A percentile compares a stretch with the other conserved stretches of the same genome.
These are phyloP conservation scores for Aphelinus atriplicis DNA, from an alignment of 1,140 invertebrate genomes.

Conservation along the genomic window DNA sequence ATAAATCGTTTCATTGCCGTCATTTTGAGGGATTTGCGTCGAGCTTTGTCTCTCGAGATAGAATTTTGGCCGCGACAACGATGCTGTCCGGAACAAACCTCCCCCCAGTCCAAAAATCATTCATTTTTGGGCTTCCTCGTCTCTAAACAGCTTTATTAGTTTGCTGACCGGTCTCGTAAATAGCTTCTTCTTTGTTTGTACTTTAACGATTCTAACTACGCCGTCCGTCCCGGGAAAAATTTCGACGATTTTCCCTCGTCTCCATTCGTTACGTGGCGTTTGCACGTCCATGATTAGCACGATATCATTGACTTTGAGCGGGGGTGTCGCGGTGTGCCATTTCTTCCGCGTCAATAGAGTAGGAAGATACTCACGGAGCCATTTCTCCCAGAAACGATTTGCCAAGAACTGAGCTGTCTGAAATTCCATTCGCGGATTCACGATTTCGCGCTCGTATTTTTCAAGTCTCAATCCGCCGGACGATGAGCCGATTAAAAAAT, in stretches of 20 bases:
- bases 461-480: neutral
- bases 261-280: constrained; percentile 12
- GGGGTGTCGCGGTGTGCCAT: neutral
- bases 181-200: neutral
- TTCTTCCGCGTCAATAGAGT: neutral
- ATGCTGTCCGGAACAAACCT: neutral
- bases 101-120: neutral
- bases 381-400: neutral
- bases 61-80: too few relatives aligned
- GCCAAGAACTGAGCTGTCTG: neutral
- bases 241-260: neutral
- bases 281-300: constrained; percentile 11
- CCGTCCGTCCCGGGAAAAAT: neutral
- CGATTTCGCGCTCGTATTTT: neutral
- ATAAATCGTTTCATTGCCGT: too few relatives aligned
- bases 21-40: too few relatives aligned
- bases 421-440: neutral
- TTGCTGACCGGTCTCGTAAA: neutral
- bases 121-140: neutral
- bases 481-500: neutral
- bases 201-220: neutral
- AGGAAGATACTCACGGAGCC: neutral
- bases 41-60: too few relatives aligned
- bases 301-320: neutral
- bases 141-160: neutral